Evolutionary conservation across 2,113 vertebrate genomes (phyloP).

Genomic region (Sceloporus undulatus): DNA sequence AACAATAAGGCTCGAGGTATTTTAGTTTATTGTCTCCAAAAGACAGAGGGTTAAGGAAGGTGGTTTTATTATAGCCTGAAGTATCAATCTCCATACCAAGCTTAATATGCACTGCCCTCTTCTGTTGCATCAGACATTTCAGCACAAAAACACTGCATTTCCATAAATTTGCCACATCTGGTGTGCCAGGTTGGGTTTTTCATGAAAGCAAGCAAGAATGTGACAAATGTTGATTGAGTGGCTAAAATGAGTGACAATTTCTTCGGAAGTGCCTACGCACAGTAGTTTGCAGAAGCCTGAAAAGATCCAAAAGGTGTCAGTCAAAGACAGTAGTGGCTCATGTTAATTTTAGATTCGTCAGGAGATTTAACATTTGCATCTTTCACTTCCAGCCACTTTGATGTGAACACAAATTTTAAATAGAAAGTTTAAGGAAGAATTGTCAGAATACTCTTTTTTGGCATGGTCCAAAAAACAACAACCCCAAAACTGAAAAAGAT

Average conservation of each 20-base stretch:
- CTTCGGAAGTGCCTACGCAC: conserved; percentile 56
- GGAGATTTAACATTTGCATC: conserved; percentile 66
- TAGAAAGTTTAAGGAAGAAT: conserved; percentile 70
- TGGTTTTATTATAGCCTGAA: conserved; percentile 48
- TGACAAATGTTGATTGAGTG: conserved; percentile 74
- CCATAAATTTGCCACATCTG: conserved; percentile 73
- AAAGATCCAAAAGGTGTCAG: conserved; percentile 68
- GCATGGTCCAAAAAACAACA: conserved; percentile 52
- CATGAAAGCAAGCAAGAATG: conserved; percentile 71
- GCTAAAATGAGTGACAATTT: conserved; percentile 70
- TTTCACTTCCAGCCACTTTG: conserved; percentile 48
- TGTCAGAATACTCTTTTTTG: conserved; percentile 53
- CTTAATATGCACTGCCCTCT: conserved; percentile 63
- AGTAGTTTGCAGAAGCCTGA: conserved; percentile 9
- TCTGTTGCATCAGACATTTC: conserved; percentile 72
- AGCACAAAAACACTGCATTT: conserved; percentile 70
- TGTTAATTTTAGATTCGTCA: conserved; percentile 64
- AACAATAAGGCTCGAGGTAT: conserved; percentile 46
- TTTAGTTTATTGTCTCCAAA: conserved; percentile 47
- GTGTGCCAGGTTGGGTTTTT: conserved; percentile 72
- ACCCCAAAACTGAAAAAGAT: conserved; percentile 53
- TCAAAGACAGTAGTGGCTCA: conserved; percentile 57
- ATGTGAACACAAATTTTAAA: conserved; percentile 58
- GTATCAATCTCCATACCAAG: conserved; percentile 48
- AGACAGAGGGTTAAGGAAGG: conserved; percentile 56